Evolutionary conservation across 2,113 vertebrate species (phyloP), one percentile per base, ranked within the genome.

Genomic region (Alexandromys fortis): DNA sequence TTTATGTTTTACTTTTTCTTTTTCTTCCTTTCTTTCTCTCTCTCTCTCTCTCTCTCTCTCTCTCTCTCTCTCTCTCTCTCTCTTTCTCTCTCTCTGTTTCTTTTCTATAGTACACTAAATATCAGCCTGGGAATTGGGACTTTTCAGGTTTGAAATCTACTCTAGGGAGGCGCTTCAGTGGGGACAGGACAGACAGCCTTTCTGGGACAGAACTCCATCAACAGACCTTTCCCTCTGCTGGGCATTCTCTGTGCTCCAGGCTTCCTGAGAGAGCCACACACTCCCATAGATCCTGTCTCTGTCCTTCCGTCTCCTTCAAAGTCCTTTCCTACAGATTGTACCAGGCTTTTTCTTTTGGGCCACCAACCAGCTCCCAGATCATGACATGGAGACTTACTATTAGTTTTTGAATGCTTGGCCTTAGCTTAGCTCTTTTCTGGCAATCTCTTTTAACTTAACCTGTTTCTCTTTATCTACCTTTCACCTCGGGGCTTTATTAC

Each of bases 81-180:
- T 19, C 5, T 55, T 16, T 17, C 11, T 49, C 11, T 49, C 12
- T 55, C 3, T 55, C 4, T 55, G 16, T 17, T 5, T 55, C 17
- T n/a, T 82, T 82, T 26, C 78, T 3, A 24, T 33, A 33, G 67
- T 92, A 81, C 45, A 30, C 76, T 75, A 21, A 2, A 16, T 55
- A 16, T 72, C 85, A 16, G 4, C 7, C 33, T 68, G 21, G 8
- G 33, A 76, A 22, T 58, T 73, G 78, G 90, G 79, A 87, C 68
- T 91, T 92, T 76, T 47, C 81, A 78, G 75, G 83, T 79, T 85
- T 77, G 82, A 94, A 88, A 92, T 70, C 47, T 16, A 38, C 47
- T 63, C 38, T 79, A 72, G 75, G 35, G 61, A 85, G 38, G 38
- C 28, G 24, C 49, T 6, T 7, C 16, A 14, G 6, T 28, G 24